Evolutionary conservation across 2,113 vertebrate genomes (phyloP).

Genomic region (Hiodon alosoides): DNA sequence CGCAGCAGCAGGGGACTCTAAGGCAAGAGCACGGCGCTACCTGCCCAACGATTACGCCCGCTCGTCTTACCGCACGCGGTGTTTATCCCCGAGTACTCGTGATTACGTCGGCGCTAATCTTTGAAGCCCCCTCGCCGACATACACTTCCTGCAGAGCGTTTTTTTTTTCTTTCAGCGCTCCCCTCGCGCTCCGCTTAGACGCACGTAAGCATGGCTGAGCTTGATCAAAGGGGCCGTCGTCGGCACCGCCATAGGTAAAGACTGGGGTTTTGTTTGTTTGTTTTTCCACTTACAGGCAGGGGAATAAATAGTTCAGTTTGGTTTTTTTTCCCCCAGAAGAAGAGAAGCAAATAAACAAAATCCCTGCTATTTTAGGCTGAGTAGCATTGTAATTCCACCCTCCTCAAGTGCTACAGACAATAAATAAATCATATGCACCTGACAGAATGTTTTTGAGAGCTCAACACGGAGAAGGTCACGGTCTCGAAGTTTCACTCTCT

Average conservation of each 20-base stretch:
- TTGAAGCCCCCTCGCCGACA: constrained; percentile 4
- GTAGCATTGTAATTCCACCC: too few species aligned
- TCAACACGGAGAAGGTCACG: too few species aligned
- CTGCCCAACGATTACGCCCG: background rate
- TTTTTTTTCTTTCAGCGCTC: background rate
- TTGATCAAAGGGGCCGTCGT: background rate
- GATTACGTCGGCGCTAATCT: background rate
- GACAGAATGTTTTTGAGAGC: too few species aligned
- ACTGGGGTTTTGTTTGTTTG: background rate
- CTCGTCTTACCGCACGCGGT: background rate
- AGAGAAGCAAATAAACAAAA: background rate
- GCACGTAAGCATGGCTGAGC: background rate
- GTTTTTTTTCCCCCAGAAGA: background rate
- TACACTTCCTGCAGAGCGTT: background rate
- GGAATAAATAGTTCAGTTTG: background rate
- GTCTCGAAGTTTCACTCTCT: too few species aligned
- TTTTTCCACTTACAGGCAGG: background rate
- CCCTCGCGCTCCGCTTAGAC: background rate
- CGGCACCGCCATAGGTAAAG: background rate
- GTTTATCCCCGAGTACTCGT: background rate
- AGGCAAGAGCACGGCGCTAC: too few species aligned
- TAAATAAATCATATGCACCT: too few species aligned
- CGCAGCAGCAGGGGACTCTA: too few species aligned
- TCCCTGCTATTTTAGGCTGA: background rate
- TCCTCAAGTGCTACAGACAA: too few species aligned